Conservation (phyloP, 2,113 vertebrate species). For the Hemichromis elongatus region DNA sequence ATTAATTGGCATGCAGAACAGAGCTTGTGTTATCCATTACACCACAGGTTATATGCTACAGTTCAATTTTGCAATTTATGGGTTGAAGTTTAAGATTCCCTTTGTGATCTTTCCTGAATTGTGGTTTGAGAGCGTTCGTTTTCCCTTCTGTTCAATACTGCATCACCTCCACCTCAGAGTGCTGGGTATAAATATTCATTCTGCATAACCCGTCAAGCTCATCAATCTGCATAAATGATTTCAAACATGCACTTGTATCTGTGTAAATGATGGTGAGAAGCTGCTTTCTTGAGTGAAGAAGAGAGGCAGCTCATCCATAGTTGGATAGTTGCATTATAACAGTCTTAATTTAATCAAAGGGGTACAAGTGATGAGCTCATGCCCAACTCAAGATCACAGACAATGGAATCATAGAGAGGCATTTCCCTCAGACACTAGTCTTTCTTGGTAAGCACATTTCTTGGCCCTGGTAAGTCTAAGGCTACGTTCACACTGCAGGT, state of each 20-base stretch:
- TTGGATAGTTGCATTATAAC: constrained; percentile 5
- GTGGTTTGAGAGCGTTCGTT: neutral
- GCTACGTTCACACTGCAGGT: too few relatives aligned
- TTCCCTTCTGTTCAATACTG: neutral
- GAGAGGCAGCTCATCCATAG: neutral
- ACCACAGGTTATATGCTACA: neutral
- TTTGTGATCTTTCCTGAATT: neutral
- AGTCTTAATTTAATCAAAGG: constrained; percentile 9
- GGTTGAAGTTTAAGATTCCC: neutral
- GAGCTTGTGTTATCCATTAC: neutral
- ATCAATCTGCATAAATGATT: constrained; percentile 35
- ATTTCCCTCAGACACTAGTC: neutral
- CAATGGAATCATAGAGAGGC: neutral
- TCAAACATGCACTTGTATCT: neutral
- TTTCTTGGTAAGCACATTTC: neutral
- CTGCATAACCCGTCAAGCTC: neutral
- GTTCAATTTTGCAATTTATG: neutral
- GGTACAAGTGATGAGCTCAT: neutral
- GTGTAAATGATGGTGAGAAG: neutral
- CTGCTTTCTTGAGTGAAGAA: neutral
- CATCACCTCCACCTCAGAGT: neutral
- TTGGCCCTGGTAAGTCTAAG: neutral
- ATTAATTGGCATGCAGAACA: neutral
- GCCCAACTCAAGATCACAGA: neutral
- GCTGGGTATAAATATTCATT: constrained; percentile 32